Conservation (phyloP, 2,888 invertebrate species). For the Temnothorax unifasciatus region DNA sequence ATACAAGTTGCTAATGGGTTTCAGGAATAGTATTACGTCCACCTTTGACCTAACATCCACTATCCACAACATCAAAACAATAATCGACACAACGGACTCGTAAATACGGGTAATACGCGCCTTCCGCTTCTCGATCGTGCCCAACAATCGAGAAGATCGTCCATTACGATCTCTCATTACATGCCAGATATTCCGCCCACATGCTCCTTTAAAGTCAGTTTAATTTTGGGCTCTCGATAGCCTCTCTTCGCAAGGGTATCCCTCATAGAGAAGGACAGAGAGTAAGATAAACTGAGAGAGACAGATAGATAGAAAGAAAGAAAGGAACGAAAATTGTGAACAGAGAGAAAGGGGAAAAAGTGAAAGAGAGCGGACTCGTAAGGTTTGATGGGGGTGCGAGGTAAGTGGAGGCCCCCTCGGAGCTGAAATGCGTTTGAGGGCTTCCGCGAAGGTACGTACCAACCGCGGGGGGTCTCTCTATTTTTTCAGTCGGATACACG, state of each 20-base stretch:
- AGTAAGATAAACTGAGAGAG: slow-evolving; percentile 53
- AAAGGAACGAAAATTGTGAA: slow-evolving; percentile 52
- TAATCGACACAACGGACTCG: slow-evolving; percentile 68
- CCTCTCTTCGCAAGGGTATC: slow-evolving; percentile 50
- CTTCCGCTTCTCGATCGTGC: slow-evolving; percentile 54
- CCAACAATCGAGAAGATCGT: slow-evolving; percentile 50
- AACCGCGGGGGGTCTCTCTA: slow-evolving; percentile 85
- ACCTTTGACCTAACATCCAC: slow-evolving; percentile 56
- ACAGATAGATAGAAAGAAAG: slow-evolving; percentile 64
- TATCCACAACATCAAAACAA: slow-evolving; percentile 73
- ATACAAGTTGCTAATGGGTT: slow-evolving; percentile 8
- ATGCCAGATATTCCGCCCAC: slow-evolving; percentile 56
- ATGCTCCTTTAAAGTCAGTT: slow-evolving; percentile 62
- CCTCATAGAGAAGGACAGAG: slow-evolving; percentile 52
- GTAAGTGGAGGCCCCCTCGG: slow-evolving; percentile 82
- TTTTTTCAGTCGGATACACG: slow-evolving; percentile 96
- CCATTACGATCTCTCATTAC: slow-evolving; percentile 51
- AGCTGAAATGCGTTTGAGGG: slow-evolving; percentile 78
- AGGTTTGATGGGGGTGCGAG: slow-evolving; percentile 80
- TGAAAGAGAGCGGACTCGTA: slow-evolving; percentile 79
- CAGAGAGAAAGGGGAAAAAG: slow-evolving; percentile 55
- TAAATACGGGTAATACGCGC: slow-evolving; percentile 35
- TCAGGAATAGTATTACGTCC: slow-evolving; percentile 60
- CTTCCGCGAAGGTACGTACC: slow-evolving; percentile 85
- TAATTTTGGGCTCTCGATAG: slow-evolving; percentile 38